phyloP scores from a whole-genome alignment of 2,113 vertebrate species.

The Phalacrocorax brasilianus region DNA sequence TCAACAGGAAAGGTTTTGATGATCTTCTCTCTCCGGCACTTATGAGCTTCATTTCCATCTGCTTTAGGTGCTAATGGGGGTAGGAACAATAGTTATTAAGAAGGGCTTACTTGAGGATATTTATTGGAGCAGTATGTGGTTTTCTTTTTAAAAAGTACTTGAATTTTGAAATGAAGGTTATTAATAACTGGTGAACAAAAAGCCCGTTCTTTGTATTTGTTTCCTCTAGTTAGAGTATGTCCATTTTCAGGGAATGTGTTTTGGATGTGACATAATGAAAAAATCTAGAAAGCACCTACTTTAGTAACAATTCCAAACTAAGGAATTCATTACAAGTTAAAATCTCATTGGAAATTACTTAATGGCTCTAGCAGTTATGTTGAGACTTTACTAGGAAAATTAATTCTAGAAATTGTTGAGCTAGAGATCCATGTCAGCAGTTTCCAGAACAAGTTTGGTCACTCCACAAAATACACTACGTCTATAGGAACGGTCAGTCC shows the following conservation, averaged over 20 bases:
- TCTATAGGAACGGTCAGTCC: not conserved
- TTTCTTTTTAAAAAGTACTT: not conserved
- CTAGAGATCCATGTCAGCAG: not conserved
- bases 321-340: not conserved
- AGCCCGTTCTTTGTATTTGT: not conserved
- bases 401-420: not conserved
- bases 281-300: not conserved
- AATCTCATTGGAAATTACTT: not conserved
- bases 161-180: not conserved
- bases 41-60: not conserved
- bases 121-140: not conserved
- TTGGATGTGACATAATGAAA: not conserved
- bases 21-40: not conserved
- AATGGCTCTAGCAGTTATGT: not conserved
- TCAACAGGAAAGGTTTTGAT: not conserved
- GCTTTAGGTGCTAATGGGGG: not conserved
- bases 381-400: not conserved
- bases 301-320: not conserved
- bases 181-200: not conserved
- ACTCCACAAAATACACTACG: not conserved
- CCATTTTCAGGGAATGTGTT: not conserved
- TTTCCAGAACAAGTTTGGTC: not conserved
- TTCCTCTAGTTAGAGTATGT: not conserved
- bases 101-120: not conserved
- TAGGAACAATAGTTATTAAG: not conserved